Conservation (phyloP, 2,113 vertebrate genomes). For the Phoxinus phoxinus region DNA sequence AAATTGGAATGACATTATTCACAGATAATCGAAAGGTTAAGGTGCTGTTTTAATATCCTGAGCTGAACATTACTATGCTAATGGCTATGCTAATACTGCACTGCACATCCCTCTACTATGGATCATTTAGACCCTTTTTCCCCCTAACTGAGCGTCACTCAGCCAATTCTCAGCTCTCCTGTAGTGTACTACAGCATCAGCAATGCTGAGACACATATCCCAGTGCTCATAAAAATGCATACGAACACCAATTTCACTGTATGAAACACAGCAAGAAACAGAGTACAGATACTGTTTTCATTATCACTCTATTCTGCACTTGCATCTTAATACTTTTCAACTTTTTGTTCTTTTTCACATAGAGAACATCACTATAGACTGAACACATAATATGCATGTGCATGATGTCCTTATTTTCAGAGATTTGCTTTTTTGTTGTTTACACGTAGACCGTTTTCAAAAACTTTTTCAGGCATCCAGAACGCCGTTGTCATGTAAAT, state of each 20-base stretch:
- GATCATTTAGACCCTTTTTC: neutral
- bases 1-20: constrained; percentile 66
- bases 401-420: too few relatives aligned
- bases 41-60: constrained; percentile 49
- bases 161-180: constrained; percentile 15
- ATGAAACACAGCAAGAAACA: neutral
- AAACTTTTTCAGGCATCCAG: too few relatives aligned
- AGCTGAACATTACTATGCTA: constrained; percentile 55
- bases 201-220: constrained; percentile 6
- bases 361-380: neutral
- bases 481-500: too few relatives aligned
- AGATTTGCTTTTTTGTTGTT: too few relatives aligned
- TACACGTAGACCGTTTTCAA: too few relatives aligned
- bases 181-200: neutral
- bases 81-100: constrained; percentile 42
- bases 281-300: neutral
- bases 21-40: constrained; percentile 62
- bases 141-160: neutral
- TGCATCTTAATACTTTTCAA: neutral
- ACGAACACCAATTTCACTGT: constrained; percentile 13
- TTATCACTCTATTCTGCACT: neutral
- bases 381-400: too few relatives aligned
- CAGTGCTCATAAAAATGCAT: constrained; percentile 20
- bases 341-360: neutral
- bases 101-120: neutral